Conservation (phyloP, 2,797 vertebrate species). For the Luscinia megarhynchos region DNA sequence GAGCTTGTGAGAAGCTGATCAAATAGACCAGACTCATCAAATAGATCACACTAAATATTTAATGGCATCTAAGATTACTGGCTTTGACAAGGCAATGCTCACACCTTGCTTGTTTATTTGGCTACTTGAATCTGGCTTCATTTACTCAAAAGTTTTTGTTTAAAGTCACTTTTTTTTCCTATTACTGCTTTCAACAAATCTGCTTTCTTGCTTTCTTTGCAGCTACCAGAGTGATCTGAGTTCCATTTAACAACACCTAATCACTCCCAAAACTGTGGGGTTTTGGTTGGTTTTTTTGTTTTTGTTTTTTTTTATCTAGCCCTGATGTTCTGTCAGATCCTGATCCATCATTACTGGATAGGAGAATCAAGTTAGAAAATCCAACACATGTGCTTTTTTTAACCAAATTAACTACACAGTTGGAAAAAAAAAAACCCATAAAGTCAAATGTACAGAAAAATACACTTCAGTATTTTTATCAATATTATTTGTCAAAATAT, state of each 20-base stretch:
- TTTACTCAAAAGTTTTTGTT: background rate
- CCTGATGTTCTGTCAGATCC: background rate
- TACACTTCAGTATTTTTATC: background rate
- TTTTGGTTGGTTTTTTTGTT: background rate
- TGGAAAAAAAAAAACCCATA: background rate
- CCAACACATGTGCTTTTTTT: background rate
- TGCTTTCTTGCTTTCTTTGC: background rate
- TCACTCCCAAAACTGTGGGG: background rate
- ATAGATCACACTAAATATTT: slow-evolving; percentile 74
- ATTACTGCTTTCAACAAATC: background rate
- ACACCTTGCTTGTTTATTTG: slow-evolving; percentile 45
- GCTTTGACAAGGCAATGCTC: slow-evolving; percentile 43
- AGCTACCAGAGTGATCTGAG: background rate
- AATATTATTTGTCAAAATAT: background rate
- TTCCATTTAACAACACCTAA: background rate
- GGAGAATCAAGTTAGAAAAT: background rate
- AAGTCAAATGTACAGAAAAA: background rate
- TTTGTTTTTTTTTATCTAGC: background rate
- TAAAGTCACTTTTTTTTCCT: background rate
- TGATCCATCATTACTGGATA: background rate
- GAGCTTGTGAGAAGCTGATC: slow-evolving; percentile 68
- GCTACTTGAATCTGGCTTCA: background rate
- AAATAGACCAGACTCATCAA: slow-evolving; percentile 66
- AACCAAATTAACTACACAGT: background rate
- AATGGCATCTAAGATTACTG: slow-evolving; percentile 76